phyloP scores from a whole-genome alignment of 2,797 vertebrate species.

The Molossus molossus region DNA sequence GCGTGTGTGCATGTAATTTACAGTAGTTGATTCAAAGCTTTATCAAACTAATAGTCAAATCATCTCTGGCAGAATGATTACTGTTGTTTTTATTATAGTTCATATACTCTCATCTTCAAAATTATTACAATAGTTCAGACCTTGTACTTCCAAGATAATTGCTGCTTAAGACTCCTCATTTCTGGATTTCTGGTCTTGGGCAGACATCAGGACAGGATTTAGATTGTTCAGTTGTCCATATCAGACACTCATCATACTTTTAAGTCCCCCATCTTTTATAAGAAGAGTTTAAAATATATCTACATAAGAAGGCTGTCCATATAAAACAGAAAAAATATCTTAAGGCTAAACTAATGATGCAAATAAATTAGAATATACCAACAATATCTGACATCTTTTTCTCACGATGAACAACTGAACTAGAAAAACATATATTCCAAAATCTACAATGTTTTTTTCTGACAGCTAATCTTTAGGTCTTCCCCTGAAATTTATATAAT shows the following conservation, averaged over 20 bases:
- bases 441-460: slow-evolving; percentile 15
- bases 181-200: background rate
- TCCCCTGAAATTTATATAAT: background rate
- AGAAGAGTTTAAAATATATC: slow-evolving; percentile 13
- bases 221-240: background rate
- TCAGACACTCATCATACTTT: background rate
- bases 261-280: background rate
- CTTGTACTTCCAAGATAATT: background rate
- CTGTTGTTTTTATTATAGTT: background rate
- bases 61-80: background rate
- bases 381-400: background rate
- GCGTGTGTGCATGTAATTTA: no score
- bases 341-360: background rate
- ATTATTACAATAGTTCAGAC: background rate
- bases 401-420: background rate
- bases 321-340: background rate
- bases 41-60: background rate
- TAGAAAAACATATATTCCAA: background rate
- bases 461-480: background rate
- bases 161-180: background rate
- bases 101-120: background rate
- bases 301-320: background rate
- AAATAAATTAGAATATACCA: background rate
- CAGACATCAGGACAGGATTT: background rate
- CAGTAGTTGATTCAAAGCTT: background rate